A percentile compares a stretch with the other conserved stretches of the same genome.
Evolutionary conservation across 2,113 vertebrate species (phyloP).

Genomic region (Oryzias melastigma): DNA sequence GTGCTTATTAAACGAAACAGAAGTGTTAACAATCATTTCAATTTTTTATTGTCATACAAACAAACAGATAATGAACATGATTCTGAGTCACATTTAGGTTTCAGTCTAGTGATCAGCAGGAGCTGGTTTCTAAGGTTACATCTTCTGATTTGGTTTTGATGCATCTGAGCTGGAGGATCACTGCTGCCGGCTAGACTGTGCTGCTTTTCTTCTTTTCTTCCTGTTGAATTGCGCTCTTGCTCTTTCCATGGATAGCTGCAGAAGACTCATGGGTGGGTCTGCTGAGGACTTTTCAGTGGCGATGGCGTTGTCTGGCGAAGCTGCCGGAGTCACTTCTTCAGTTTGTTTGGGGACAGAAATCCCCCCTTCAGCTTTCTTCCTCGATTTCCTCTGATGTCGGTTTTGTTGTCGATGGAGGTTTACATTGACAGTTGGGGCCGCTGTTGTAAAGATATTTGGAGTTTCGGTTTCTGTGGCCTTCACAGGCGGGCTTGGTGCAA

Average conservation of each 20-base stretch:
- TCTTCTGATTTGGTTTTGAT: constrained; percentile 7
- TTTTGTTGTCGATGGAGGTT: constrained; percentile 30
- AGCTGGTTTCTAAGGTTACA: constrained; percentile 4
- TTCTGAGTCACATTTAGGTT: background rate
- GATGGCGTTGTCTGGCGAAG: background rate
- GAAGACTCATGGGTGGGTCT: constrained; percentile 24
- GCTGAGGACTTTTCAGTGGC: constrained; percentile 11
- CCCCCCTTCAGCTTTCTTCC: constrained; percentile 17
- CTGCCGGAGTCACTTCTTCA: constrained; percentile 25
- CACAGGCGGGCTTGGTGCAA: background rate
- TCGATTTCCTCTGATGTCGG: constrained; percentile 28
- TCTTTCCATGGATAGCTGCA: constrained; percentile 54
- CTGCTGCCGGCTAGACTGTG: background rate
- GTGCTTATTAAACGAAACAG: too few species aligned
- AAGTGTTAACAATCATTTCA: too few species aligned
- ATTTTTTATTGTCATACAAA: too few species aligned
- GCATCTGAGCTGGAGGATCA: constrained; percentile 1
- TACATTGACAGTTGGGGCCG: background rate
- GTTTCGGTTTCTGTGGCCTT: constrained; percentile 11
- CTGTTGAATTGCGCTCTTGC: constrained; percentile 45
- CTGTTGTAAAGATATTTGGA: constrained; percentile 9
- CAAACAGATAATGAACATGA: too few species aligned
- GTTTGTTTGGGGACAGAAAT: constrained; percentile 11
- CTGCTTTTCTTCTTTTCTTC: constrained; percentile 63
- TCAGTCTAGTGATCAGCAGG: background rate